Base-by-base conservation (phyloP, 2,113 vertebrate species). In the Athene noctua region DNA sequence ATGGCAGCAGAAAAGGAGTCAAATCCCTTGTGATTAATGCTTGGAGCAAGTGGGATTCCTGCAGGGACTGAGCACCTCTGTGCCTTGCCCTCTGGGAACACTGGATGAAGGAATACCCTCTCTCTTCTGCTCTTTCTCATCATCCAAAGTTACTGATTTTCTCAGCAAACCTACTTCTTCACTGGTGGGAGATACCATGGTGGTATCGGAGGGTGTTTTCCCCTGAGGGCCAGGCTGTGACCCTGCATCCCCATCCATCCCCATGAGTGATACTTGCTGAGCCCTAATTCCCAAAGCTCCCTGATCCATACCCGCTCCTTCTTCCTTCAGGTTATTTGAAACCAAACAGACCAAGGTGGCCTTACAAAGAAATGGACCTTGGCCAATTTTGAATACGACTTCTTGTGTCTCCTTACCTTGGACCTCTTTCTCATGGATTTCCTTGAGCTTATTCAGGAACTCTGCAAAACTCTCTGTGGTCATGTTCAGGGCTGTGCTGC, bases 401-500 rank as follows among this genome's bases (percentile, higher is more conserved):
- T 34, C n/a, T 47, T 2, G 0, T 21, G 12, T 68, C 20, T 55
- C 55, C 82, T 90, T 95, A 99, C 99, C 98, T 95, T 99, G 98
- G 61, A 99, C 95, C 75, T 99, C 99, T 46, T 98, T 98, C 77
- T 99, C 99, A 4, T 99, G 99, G 70, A 98, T 96, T 42, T 99
- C 99, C 94, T 97, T 98, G 73, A 99, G 98, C 92, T 98, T 98
- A 68, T 98, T 98, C 66, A 99, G 97, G 3, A 99, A 96, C 68
- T 99, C 99, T 36, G 93, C 90, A 93, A 99, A 99, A 70, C 93
- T 98, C 71, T 99, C 99, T 20, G 98, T 97, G 54, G 96, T 97
- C 96, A 89, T 94, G 58, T 87, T 92, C 70, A 23, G 66, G 52
- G 49, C 55, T 52, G 68, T n/a, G 46, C 68, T 1, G 1, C 59